Percentiles rank a stretch among this genome's conserved stretches.
These are phyloP conservation scores for Salminus brasiliensis DNA, from an alignment of 2,113 vertebrate genomes.

Conservation along the genomic window DNA sequence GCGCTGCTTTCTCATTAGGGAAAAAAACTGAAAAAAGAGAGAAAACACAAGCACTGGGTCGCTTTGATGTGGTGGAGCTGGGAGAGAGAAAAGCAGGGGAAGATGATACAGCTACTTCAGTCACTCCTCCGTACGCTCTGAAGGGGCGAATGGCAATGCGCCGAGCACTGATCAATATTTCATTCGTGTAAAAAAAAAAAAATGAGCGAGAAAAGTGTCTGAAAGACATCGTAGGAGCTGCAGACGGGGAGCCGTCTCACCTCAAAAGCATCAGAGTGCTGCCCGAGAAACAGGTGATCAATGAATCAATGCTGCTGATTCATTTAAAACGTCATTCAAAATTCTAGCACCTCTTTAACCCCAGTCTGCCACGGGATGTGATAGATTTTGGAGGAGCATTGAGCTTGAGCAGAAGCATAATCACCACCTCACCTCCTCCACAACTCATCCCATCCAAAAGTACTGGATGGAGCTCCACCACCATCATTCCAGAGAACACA, in stretches of 20 bases:
- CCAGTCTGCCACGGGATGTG: too few relatives aligned
- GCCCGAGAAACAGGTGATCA: neutral
- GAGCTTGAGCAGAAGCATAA: too few relatives aligned
- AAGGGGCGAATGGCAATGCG: neutral
- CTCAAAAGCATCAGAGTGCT: neutral
- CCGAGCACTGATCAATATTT: slow-evolving; percentile 42
- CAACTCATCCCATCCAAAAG: too few relatives aligned
- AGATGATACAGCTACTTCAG: slow-evolving; percentile 38
- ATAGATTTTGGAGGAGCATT: too few relatives aligned
- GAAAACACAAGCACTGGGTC: neutral
- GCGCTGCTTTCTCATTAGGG: slow-evolving; percentile 51
- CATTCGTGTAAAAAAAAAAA: slow-evolving; percentile 10
- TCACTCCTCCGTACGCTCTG: slow-evolving; percentile 12
- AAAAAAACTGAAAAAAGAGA: slow-evolving; percentile 7
- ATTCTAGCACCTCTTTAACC: neutral
- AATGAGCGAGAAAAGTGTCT: neutral
- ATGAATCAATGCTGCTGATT: neutral
- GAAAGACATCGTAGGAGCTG: neutral
- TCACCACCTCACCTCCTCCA: too few relatives aligned
- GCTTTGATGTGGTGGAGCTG: slow-evolving; percentile 56
- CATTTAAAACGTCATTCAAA: neutral
- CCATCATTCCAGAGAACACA: too few relatives aligned
- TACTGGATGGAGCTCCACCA: too few relatives aligned
- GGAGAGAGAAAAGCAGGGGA: slow-evolving; percentile 18
- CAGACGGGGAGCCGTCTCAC: neutral